Evolutionary conservation across 1,140 invertebrate species (phyloP).

Genomic region (Monomorium pharaonis): DNA sequence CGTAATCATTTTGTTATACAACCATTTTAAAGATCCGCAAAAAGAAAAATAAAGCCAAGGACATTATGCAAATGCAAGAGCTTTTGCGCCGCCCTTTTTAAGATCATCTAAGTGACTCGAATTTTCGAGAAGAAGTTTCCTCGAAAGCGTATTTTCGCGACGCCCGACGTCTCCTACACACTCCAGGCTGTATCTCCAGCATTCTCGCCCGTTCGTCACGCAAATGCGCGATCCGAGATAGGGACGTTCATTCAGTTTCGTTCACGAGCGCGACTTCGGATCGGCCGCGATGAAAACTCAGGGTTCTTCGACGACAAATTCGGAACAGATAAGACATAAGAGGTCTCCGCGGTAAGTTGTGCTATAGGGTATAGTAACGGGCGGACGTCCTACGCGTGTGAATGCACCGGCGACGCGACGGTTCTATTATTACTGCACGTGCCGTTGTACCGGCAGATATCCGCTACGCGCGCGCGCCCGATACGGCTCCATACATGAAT

Average conservation of each 20-base stretch:
- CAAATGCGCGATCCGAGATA: background rate
- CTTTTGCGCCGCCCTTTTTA: background rate
- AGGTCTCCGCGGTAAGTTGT: background rate
- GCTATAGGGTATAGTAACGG: slow-evolving; percentile 1
- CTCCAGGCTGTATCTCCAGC: background rate
- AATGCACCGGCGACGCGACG: slow-evolving; percentile 55
- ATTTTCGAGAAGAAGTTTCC: background rate
- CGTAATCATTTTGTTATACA: background rate
- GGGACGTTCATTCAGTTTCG: background rate
- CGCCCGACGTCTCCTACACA: background rate
- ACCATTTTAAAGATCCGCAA: background rate
- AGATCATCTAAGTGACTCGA: background rate
- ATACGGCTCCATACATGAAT: slow-evolving; percentile 55
- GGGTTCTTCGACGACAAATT: background rate
- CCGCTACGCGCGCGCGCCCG: slow-evolving; percentile 42
- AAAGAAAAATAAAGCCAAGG: background rate
- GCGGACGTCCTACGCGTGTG: slow-evolving; percentile 43
- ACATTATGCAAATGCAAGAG: slow-evolving; percentile 16
- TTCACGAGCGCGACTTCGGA: background rate
- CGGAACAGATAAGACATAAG: slow-evolving; percentile 10
- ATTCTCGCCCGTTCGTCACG: background rate
- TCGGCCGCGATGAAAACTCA: slow-evolving; percentile 13
- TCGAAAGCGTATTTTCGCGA: background rate
- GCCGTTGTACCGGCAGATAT: slow-evolving; percentile 52
- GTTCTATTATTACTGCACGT: slow-evolving; percentile 59